Percentiles rank a stretch among this genome's conserved stretches.
phyloP scores from a whole-genome alignment of 35 echinoderm and acorn worm species.

The Lytechinus variegatus region DNA sequence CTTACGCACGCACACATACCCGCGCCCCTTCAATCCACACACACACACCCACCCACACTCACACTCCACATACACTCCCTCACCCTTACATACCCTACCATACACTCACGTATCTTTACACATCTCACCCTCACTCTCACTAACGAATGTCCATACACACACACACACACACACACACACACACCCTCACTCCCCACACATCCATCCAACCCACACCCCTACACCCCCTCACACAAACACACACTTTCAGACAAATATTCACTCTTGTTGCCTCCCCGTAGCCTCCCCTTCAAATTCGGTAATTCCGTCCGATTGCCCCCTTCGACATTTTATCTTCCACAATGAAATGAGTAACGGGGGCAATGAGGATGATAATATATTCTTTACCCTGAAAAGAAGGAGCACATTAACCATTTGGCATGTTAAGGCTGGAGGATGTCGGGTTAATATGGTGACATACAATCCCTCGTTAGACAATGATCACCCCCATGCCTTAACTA shows the following conservation, averaged over 20 bases:
- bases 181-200: neutral
- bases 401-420: constrained; percentile 7
- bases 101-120: too few relatives aligned
- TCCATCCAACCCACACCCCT: too few relatives aligned
- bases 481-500: neutral
- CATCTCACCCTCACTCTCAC: too few relatives aligned
- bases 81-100: too few relatives aligned
- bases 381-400: neutral
- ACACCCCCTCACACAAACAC: too few relatives aligned
- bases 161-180: neutral
- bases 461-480: neutral
- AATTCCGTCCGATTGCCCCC: too few relatives aligned
- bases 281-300: neutral
- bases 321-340: neutral
- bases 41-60: neutral
- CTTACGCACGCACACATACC: neutral
- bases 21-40: too few relatives aligned
- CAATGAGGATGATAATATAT: constrained; percentile 18
- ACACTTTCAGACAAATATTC: too few relatives aligned
- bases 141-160: too few relatives aligned
- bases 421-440: neutral
- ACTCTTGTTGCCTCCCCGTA: too few relatives aligned
- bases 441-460: neutral
- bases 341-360: neutral
- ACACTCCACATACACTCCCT: neutral